These are phyloP conservation scores for Drepana falcataria DNA, from an alignment of 2,888 invertebrate genomes.

Conservation along the genomic window DNA sequence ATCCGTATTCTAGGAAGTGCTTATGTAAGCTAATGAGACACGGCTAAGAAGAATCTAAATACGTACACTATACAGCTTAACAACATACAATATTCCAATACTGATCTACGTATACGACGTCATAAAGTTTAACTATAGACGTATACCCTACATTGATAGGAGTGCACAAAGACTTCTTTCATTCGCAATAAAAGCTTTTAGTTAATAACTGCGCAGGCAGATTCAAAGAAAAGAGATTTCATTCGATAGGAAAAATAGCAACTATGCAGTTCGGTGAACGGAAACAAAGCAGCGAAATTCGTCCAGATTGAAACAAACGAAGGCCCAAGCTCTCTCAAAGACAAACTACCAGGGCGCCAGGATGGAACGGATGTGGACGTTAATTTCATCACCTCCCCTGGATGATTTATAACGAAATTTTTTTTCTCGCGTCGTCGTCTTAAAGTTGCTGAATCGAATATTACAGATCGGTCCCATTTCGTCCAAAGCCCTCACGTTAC, in stretches of 20 bases:
- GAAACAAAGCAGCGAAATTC: slow-evolving; percentile 41
- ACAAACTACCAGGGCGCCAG: slow-evolving; percentile 28
- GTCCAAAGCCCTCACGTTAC: slow-evolving; percentile 18
- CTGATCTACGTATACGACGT: too few species aligned
- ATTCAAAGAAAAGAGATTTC: not conserved
- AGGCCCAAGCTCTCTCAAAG: slow-evolving; percentile 31
- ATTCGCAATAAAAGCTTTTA: not conserved
- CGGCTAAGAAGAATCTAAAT: too few species aligned
- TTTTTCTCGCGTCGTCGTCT: slow-evolving; percentile 37
- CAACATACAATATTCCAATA: too few species aligned
- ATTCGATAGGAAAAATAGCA: slow-evolving; percentile 12
- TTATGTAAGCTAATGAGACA: too few species aligned
- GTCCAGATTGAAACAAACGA: slow-evolving; percentile 50
- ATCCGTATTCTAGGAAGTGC: too few species aligned
- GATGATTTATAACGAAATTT: slow-evolving; percentile 53
- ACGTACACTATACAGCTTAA: too few species aligned
- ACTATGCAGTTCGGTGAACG: slow-evolving; percentile 26
- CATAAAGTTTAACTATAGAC: too few species aligned
- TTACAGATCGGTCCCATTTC: slow-evolving; percentile 31
- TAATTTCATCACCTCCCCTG: slow-evolving; percentile 34
- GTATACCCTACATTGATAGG: not conserved
- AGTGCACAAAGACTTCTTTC: not conserved
- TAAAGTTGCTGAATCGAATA: slow-evolving; percentile 51
- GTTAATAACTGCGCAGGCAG: not conserved
- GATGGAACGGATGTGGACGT: slow-evolving; percentile 30